Conservation (phyloP, 2,888 invertebrate genomes). For the Didymodactylos carnosus region DNA sequence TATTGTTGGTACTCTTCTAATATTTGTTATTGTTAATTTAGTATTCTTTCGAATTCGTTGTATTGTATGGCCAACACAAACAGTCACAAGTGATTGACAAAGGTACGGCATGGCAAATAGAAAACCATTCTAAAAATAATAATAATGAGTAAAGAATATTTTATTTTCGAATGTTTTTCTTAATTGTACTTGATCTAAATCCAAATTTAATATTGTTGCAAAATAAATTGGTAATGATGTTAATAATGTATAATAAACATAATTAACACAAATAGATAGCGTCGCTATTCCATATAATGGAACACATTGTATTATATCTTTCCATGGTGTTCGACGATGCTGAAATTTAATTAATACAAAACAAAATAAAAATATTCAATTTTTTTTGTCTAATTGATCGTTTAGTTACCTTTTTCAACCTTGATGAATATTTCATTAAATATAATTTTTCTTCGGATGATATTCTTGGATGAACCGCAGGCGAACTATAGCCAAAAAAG, state of each 20-base stretch:
- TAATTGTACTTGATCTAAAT: not conserved
- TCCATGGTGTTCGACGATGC: too few relatives aligned
- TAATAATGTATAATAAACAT: not conserved
- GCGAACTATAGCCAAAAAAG: not conserved
- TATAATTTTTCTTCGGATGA: not conserved
- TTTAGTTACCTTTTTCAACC: too few relatives aligned
- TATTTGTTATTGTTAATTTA: not conserved
- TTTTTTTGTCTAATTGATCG: too few relatives aligned
- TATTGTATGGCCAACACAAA: not conserved
- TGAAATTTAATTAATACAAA: too few relatives aligned
- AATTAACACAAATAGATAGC: not conserved
- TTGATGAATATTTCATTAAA: not conserved
- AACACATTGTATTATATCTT: not conserved
- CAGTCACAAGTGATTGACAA: not conserved
- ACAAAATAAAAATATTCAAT: too few relatives aligned
- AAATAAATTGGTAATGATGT: slow-evolving; percentile 2
- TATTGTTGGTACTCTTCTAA: not conserved
- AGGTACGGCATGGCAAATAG: slow-evolving; percentile 1
- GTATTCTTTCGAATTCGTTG: not conserved
- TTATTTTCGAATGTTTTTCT: not conserved
- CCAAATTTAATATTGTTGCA: not conserved
- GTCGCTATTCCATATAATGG: not conserved
- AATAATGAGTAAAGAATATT: too few relatives aligned
- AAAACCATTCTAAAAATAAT: slow-evolving; percentile 6
- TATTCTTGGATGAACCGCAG: not conserved